phyloP scores from a whole-genome alignment of 1,140 invertebrate species.

The Oscheius sp. region DNA sequence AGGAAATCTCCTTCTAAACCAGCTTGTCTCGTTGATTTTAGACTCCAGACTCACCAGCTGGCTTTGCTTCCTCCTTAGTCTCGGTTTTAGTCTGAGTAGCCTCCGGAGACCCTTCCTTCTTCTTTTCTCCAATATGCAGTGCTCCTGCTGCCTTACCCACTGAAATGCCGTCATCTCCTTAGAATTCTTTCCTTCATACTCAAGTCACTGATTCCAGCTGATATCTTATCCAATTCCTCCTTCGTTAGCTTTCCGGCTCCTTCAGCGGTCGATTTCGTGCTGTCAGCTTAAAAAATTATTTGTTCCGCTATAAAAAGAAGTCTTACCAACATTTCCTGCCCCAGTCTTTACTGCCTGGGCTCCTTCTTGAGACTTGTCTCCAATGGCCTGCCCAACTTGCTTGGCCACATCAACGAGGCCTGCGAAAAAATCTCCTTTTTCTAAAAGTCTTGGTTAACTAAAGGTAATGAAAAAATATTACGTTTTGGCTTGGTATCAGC shows the following conservation, averaged over 20 bases:
- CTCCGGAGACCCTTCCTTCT: background rate
- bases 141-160: too few species aligned
- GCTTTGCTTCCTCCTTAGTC: background rate
- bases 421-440: background rate
- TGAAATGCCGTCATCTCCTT: too few species aligned
- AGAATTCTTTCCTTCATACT: too few species aligned
- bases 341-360: background rate
- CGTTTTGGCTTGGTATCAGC: too few species aligned
- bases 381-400: slow-evolving; percentile 11
- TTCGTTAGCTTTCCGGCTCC: background rate
- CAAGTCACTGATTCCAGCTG: background rate
- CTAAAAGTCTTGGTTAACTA: too few species aligned
- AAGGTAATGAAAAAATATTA: too few species aligned
- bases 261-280: background rate
- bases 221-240: background rate
- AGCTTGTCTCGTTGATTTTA: too few species aligned
- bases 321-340: background rate
- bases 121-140: background rate
- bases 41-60: too few species aligned
- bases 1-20: too few species aligned
- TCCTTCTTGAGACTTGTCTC: background rate
- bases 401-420: slow-evolving; percentile 4
- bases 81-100: background rate
- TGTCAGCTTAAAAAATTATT: too few species aligned
- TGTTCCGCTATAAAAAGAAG: too few species aligned